Base-by-base conservation (phyloP, 2,797 vertebrate genomes). In the Streptopelia turtur region DNA sequence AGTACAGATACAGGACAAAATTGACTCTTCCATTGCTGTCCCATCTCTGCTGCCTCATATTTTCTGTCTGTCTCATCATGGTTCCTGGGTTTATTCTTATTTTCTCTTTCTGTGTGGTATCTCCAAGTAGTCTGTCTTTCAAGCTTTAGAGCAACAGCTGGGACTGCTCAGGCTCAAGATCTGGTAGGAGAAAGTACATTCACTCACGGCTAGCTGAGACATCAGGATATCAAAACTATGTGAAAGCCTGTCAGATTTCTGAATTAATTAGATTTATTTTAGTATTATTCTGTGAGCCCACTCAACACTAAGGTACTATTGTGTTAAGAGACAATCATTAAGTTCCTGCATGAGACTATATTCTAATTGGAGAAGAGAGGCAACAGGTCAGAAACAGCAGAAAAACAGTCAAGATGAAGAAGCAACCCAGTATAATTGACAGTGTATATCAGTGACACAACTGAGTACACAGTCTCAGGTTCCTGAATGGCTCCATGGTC, bases 1-100 rank as follows among this genome's bases (percentile, higher is more conserved):
- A 0, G 5, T 13, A 47, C 13, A n/a, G 23, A 3, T 10, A 35
- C 0, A 3, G 39, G 33, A 75, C 8, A 13, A 28, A 57, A 39
- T 1, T 14, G 66, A 45, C 39, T 10, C 11, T 63, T 82, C 25
- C 7, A 16, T 10, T 79, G 21, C 31, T 53, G 35, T 31, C 23
- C 11, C 27, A 56, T 6, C 39, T 70, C n/a, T 57, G 11, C 7
- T 3, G 7, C 12, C n/a, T 63, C 33, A 37, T 0, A 25, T 47
- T 56, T 90, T 74, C 24, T 6, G 1, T 17, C n/a, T 2, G 4
- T 47, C 69, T 56, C 0, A 0, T 37, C 13, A 6, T 24, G 27
- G 14, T 74, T 92, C 74, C 16, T 49, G 12, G 9, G 9, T 72
- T 92, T 52, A 66, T 49, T 85, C 13, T 5, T 35, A 2, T 56